Evolutionary conservation across 2,113 vertebrate species (phyloP).

Genomic region (Colaptes auratus): DNA sequence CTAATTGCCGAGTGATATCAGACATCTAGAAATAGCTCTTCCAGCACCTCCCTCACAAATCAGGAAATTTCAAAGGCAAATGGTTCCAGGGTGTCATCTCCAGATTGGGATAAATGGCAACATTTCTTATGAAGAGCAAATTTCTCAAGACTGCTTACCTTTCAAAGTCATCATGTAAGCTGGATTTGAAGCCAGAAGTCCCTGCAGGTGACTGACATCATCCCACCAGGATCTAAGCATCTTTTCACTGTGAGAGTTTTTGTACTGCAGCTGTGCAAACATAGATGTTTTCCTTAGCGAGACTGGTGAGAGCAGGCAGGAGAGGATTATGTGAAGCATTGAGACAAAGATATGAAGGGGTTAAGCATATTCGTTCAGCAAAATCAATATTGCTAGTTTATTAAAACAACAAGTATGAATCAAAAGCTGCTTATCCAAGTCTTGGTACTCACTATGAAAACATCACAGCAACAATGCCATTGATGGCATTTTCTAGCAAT

Average conservation of each 20-base stretch:
- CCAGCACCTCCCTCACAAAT: background rate
- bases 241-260: background rate
- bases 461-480: accelerated
- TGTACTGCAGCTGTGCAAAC: background rate
- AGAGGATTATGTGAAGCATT: accelerated
- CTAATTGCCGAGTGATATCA: background rate
- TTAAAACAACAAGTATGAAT: background rate
- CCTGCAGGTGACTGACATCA: background rate
- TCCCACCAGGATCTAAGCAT: background rate
- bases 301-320: accelerated
- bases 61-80: background rate
- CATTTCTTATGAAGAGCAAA: background rate
- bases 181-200: background rate
- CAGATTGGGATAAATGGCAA: background rate
- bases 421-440: background rate
- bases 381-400: background rate
- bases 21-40: background rate
- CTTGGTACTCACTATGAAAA: background rate
- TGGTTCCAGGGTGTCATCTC: background rate
- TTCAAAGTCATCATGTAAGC: background rate
- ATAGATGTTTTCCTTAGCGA: background rate
- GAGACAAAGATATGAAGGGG: background rate
- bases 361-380: background rate
- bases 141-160: background rate
- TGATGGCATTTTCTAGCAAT: background rate